Evolutionary conservation across 2,797 vertebrate genomes (phyloP).

Genomic region (Myotis pilosus): DNA sequence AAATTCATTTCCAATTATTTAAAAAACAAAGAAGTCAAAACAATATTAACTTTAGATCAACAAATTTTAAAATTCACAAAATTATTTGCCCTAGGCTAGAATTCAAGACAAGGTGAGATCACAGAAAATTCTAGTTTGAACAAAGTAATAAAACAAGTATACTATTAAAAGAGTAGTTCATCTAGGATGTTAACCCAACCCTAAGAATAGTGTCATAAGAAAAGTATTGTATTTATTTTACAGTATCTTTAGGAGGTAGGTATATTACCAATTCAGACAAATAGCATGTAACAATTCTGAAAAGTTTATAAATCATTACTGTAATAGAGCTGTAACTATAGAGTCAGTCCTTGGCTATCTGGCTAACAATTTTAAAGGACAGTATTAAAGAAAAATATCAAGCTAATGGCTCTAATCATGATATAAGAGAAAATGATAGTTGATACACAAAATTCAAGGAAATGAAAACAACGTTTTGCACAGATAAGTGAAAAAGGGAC

Average conservation of each 20-base stretch:
- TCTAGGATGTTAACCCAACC: slow-evolving; percentile 15
- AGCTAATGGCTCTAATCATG: neutral
- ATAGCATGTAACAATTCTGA: neutral
- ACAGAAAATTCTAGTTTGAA: slow-evolving; percentile 15
- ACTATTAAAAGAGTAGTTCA: neutral
- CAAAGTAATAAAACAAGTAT: neutral
- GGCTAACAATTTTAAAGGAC: neutral
- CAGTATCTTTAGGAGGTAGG: neutral
- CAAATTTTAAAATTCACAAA: slow-evolving; percentile 19
- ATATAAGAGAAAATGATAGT: slow-evolving; percentile 5
- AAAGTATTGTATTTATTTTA: neutral
- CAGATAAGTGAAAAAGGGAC: neutral
- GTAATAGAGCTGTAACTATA: neutral
- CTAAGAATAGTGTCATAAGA: neutral
- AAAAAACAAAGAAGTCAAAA: slow-evolving; percentile 38
- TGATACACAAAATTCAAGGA: slow-evolving; percentile 33
- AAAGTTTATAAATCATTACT: neutral
- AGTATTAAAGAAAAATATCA: slow-evolving; percentile 17
- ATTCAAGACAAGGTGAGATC: neutral
- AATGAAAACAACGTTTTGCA: slow-evolving; percentile 15
- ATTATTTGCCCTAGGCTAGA: neutral
- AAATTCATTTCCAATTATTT: slow-evolving; percentile 32
- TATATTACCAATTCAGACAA: slow-evolving; percentile 35
- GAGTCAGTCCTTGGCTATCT: neutral
- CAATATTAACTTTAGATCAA: slow-evolving; percentile 24